Evolutionary conservation across 2,797 vertebrate species (phyloP).

Genomic region (Peromyscus nudipes): DNA sequence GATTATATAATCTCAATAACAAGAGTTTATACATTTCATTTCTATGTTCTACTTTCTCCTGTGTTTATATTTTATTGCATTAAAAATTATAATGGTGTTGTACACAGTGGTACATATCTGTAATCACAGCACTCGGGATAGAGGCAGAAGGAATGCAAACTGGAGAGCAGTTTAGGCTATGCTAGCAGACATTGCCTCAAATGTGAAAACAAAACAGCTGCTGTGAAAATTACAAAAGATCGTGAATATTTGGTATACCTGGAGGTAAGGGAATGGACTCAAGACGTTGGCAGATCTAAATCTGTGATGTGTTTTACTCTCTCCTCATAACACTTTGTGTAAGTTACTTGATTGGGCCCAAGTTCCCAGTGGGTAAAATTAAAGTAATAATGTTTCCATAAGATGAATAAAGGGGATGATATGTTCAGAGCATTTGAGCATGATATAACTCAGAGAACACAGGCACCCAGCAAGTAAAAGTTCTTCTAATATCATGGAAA

Average conservation of each 20-base stretch:
- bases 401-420: not conserved
- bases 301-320: not conserved
- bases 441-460: not conserved
- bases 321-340: not conserved
- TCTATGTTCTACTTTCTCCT: not conserved
- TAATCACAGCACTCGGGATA: not conserved
- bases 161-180: not conserved
- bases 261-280: not conserved
- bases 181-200: not conserved
- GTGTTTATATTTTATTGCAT: not conserved
- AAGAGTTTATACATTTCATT: constrained; percentile 6
- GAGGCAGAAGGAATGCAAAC: not conserved
- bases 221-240: not conserved
- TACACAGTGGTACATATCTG: not conserved
- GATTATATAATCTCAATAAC: not conserved
- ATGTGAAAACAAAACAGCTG: not conserved
- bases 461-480: not conserved
- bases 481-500: not conserved
- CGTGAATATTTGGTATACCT: not conserved
- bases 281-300: not conserved
- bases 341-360: not conserved
- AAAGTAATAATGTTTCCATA: not conserved
- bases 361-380: not conserved
- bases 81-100: not conserved
- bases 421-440: not conserved